Conservation (phyloP, 2,113 vertebrate species). For the Grammomys surdaster region DNA sequence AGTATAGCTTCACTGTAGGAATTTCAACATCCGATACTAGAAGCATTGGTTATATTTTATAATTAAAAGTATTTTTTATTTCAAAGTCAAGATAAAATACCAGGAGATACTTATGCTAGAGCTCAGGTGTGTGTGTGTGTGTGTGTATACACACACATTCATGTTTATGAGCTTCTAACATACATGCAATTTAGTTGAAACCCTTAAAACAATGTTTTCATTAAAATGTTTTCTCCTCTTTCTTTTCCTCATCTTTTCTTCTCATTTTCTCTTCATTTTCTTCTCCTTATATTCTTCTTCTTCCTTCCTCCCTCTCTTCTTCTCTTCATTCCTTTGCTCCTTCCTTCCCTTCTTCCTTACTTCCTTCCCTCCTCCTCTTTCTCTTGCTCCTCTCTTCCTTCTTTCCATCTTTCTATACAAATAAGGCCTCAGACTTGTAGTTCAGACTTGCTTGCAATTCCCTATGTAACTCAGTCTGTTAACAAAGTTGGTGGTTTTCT, state of each 20-base stretch:
- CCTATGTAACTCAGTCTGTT: neutral
- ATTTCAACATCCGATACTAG: neutral
- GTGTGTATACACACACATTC: too few species aligned
- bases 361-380: neutral
- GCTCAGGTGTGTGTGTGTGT: neutral
- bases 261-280: too few species aligned
- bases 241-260: neutral
- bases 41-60: neutral
- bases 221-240: neutral
- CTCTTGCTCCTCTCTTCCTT: too few species aligned
- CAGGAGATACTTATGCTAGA: neutral
- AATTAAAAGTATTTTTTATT: conserved; percentile 26
- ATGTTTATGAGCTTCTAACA: neutral
- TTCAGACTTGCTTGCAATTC: neutral
- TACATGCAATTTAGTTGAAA: neutral
- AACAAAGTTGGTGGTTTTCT: too few species aligned
- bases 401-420: neutral
- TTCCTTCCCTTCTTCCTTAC: neutral
- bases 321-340: neutral
- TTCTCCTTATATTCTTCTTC: neutral
- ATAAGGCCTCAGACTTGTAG: neutral
- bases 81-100: conserved; percentile 44
- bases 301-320: too few species aligned
- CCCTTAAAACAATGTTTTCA: neutral
- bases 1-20: neutral